Evolutionary conservation across 1,140 invertebrate genomes (phyloP).

Genomic region (Scaptomyza montana): DNA sequence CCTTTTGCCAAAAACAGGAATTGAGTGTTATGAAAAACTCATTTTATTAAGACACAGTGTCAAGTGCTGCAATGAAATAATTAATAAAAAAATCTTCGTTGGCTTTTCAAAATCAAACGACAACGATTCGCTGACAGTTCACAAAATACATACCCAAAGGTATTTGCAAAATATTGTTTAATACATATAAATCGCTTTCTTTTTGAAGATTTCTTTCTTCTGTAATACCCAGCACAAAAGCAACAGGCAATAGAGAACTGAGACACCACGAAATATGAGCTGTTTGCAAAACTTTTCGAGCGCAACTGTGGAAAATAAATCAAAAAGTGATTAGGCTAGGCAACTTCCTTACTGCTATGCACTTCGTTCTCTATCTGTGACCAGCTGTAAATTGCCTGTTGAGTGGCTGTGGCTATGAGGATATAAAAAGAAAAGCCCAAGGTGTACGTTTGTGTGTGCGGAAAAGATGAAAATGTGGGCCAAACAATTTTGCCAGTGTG

Average conservation of each 20-base stretch:
- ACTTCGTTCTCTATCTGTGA: conserved; percentile 29
- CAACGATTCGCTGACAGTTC: conserved; percentile 27
- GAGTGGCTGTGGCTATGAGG: conserved; percentile 55
- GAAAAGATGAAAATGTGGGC: conserved; percentile 53
- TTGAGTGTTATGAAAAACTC: no score
- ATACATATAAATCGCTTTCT: conserved; percentile 13
- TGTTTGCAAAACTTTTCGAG: conserved; percentile 65
- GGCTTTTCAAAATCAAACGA: conserved; percentile 39
- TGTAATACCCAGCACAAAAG: conserved; percentile 5
- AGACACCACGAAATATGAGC: conserved; percentile 64
- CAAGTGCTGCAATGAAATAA: not conserved
- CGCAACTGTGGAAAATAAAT: conserved; percentile 68
- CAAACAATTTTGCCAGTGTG: conserved; percentile 29
- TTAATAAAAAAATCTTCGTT: conserved; percentile 13
- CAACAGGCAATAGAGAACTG: conserved; percentile 16
- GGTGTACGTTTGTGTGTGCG: conserved; percentile 19
- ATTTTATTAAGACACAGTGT: no score
- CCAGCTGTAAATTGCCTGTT: conserved; percentile 77
- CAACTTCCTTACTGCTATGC: not conserved
- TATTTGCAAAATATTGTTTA: conserved; percentile 11
- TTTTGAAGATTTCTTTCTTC: conserved; percentile 6
- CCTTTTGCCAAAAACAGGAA: conserved; percentile 8
- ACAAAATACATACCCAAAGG: not conserved
- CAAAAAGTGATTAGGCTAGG: conserved; percentile 76
- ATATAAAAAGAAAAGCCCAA: conserved; percentile 44